phyloP scores from a whole-genome alignment of 2,888 invertebrate genomes.

The Metallyticus violacea region DNA sequence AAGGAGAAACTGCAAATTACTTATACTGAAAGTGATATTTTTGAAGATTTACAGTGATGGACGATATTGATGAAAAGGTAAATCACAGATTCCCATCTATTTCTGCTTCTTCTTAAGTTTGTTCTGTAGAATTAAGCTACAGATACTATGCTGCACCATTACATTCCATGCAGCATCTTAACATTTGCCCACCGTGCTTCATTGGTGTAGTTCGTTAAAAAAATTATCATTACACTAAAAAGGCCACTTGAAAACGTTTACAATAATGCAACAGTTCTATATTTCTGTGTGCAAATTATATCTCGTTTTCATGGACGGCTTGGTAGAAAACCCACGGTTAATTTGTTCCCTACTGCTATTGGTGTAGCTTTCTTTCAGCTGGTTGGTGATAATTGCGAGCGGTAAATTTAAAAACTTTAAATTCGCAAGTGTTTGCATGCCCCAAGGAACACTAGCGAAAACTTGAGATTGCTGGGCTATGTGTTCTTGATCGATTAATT shows the following conservation, averaged over 20 bases:
- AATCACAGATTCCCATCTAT: background rate
- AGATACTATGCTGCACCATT: background rate
- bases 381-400: background rate
- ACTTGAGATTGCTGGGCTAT: too few species aligned
- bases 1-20: background rate
- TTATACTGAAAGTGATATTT: background rate
- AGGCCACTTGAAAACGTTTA: background rate
- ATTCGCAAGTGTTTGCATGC: background rate
- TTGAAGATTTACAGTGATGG: background rate
- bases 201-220: background rate
- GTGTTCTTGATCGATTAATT: too few species aligned
- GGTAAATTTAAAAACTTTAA: background rate
- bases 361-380: background rate
- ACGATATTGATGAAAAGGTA: background rate
- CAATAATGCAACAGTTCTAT: background rate
- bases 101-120: background rate
- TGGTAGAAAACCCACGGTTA: background rate
- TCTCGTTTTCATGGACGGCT: background rate
- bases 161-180: background rate
- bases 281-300: background rate
- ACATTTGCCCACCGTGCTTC: background rate
- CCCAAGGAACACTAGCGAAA: too few species aligned
- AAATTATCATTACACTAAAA: background rate
- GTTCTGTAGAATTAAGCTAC: background rate
- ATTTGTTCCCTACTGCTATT: background rate